Base-by-base conservation (phyloP, 2,888 invertebrate species). In the Timema podura region DNA sequence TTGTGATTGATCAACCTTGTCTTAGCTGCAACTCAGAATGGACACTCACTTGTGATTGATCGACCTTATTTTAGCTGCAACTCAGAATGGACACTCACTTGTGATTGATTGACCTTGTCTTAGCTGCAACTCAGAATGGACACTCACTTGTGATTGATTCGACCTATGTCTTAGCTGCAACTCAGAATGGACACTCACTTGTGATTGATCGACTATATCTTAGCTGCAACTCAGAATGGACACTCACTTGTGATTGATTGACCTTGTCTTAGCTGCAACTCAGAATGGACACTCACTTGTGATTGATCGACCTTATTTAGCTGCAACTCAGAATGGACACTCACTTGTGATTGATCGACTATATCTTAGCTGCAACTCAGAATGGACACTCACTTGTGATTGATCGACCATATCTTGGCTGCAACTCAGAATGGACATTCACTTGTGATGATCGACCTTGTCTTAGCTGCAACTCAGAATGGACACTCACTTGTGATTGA, bases 271-370 rank as follows among this genome's bases (percentile, higher is more conserved):
- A n/a, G n/a, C n/a, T n/a, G n/a, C n/a, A n/a, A 30, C 30, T 2
- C 3, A 30, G 30, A 30, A 3, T 30, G 30, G 30, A 30, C 3
- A 87, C 91, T 88, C 84, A 96, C 96, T 96, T 85, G 88, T 88
- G 82, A 95, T 96, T 10, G 91, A 91, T 77, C 89, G 89, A 80
- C 89, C 91, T 76, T 89, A n/a, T n/a, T n/a, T n/a, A n/a, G n/a
- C n/a, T n/a, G n/a, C n/a, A n/a, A 30, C 30, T 2, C 3, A 30
- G 30, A 30, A 3, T 30, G 30, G 30, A 30, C 3, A 87, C 91
- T 88, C 84, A 96, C 96, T 96, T 85, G 88, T 88, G 82, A 95
- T 96, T 10, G 91, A 91, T 77, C 89, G 89, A 80, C 89, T n/a
- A n/a, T n/a, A n/a, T n/a, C n/a, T n/a, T n/a, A n/a, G n/a, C n/a